A percentile compares a stretch with the other conserved stretches of the same genome.
Conservation (phyloP, 2,797 vertebrate genomes). For the Dicrostonyx torquatus region DNA sequence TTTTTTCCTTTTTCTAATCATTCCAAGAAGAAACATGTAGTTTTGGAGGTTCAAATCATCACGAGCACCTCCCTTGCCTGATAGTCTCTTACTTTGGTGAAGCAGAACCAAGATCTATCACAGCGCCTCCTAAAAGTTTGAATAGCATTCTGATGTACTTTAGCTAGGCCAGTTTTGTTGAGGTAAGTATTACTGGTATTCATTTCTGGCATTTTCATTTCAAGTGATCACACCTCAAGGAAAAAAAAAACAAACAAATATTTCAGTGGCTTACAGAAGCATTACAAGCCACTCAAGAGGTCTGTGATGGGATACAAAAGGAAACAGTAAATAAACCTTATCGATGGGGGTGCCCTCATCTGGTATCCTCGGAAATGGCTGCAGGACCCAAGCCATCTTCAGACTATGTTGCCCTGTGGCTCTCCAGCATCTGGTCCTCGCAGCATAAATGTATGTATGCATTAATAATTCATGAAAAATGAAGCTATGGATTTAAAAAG, state of each 20-base stretch:
- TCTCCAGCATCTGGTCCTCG: not conserved
- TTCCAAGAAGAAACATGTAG: not conserved
- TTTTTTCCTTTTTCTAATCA: not conserved
- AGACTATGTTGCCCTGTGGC: fast-evolving
- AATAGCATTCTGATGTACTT: not conserved
- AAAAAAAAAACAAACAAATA: constrained; percentile 29
- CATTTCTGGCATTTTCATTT: constrained; percentile 12
- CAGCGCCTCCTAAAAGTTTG: not conserved
- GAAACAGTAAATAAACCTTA: not conserved
- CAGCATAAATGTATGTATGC: not conserved
- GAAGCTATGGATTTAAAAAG: not conserved
- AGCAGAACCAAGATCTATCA: not conserved
- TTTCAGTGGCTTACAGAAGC: not conserved
- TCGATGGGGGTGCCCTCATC: not conserved
- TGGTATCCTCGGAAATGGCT: not conserved
- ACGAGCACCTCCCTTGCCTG: not conserved
- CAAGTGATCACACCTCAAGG: not conserved
- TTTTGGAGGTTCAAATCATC: not conserved
- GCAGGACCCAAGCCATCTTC: not conserved
- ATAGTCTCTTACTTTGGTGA: not conserved
- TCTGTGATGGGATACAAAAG: not conserved
- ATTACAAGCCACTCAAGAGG: not conserved
- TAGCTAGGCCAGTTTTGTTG: constrained; percentile 1
- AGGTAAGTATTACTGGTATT: not conserved
- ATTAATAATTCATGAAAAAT: not conserved